Conservation (phyloP, 2,113 vertebrate species). For the Nestor notabilis region DNA sequence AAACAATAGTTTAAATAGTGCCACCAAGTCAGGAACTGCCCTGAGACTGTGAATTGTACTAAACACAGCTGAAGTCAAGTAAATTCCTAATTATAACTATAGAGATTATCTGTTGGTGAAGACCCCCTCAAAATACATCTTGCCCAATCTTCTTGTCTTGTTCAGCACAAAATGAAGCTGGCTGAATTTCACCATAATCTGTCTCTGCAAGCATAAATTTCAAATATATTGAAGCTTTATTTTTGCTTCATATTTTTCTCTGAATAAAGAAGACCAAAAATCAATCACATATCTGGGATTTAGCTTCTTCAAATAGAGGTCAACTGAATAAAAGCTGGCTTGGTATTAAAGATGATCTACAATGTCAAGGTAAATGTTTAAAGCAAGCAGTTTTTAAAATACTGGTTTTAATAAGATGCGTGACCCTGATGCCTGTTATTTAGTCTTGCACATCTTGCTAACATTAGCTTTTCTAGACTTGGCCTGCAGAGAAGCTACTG, state of each 20-base stretch:
- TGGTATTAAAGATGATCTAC: conserved; percentile 76
- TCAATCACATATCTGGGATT: conserved; percentile 74
- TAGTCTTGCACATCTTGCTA: conserved; percentile 62
- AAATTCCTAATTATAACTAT: not conserved
- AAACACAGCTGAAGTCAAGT: not conserved
- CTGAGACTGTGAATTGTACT: not conserved
- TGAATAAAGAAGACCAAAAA: conserved; percentile 77
- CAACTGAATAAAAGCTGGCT: conserved; percentile 63
- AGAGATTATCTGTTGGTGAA: conserved; percentile 3
- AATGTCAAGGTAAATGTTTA: conserved; percentile 73
- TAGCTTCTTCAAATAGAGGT: conserved; percentile 73
- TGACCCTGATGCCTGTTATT: conserved; percentile 62
- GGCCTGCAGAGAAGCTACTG: conserved; percentile 29
- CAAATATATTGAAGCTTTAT: conserved; percentile 69
- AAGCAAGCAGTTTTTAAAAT: conserved; percentile 76
- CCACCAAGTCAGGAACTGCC: not conserved
- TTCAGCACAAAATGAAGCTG: conserved; percentile 37
- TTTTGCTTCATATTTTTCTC: conserved; percentile 73
- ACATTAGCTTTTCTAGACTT: conserved; percentile 59
- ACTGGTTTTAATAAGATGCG: conserved; percentile 70
- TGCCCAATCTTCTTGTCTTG: conserved; percentile 34
- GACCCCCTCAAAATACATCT: not conserved
- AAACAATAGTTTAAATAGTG: not conserved
- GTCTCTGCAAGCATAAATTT: conserved; percentile 71
- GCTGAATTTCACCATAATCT: conserved; percentile 56